Percentiles rank a stretch among this genome's conserved stretches.
Evolutionary conservation across 1,140 invertebrate species (phyloP).

Genomic region (Melanaphis sacchari): DNA sequence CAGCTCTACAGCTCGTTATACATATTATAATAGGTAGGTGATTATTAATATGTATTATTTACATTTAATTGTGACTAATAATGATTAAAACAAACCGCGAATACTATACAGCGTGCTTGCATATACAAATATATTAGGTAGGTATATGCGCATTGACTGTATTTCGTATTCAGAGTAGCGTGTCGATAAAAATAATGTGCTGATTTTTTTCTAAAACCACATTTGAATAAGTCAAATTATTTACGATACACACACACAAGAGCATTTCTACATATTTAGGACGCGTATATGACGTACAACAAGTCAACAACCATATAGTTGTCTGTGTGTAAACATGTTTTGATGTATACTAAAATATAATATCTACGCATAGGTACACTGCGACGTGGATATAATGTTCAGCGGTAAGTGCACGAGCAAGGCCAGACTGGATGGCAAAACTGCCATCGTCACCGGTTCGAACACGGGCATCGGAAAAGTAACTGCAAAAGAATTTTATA

Average conservation of each 20-base stretch:
- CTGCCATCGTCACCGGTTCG: conserved; percentile 70
- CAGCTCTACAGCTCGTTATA: too few relatives aligned
- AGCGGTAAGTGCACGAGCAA: conserved; percentile 61
- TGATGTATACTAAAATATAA: neutral
- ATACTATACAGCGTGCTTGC: neutral
- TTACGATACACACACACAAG: neutral
- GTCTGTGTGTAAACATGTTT: neutral
- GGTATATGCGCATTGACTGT: too few relatives aligned
- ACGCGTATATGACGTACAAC: too few relatives aligned
- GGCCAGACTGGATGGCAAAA: conserved; percentile 66
- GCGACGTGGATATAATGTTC: neutral
- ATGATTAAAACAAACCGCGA: too few relatives aligned
- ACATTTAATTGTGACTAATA: too few relatives aligned
- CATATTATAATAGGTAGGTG: neutral
- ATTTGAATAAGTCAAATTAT: neutral
- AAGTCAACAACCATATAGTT: neutral
- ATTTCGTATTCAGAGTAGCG: neutral
- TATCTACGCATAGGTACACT: neutral
- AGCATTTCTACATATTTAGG: too few relatives aligned
- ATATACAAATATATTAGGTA: neutral
- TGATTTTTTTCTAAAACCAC: neutral
- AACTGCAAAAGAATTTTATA: conserved; percentile 68
- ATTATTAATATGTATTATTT: neutral
- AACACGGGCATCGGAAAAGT: conserved; percentile 71
- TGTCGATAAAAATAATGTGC: neutral